Evolutionary conservation across 2,888 invertebrate genomes (phyloP), one percentile per base, ranked within the genome.

Genomic region (Eulithis testata): DNA sequence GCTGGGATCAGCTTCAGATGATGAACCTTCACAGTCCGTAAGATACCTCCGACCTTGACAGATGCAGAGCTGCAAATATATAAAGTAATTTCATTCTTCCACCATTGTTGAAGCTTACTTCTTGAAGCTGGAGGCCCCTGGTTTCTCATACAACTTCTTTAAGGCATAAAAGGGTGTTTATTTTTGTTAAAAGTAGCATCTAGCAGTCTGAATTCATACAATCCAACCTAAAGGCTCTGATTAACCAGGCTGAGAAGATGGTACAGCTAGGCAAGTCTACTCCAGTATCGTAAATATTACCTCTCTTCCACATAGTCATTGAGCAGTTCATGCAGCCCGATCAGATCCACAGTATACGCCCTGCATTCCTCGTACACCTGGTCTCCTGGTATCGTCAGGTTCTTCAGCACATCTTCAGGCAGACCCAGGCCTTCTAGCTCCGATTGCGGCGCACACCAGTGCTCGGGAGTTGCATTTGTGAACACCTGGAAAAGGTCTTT

Each of bases 401-500:
- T 89, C 54, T 94, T 92, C 7, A 94, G 81, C 66, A 94, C 82
- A 1, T 90, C 91, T 14, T 92, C 84, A 60, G 92, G 89, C 61
- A 95, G 82, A 40, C 89, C 83, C 60, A 91, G 81, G 53, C 86
- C 84, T 49, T 93, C 88, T 51, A 95, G 80, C 73, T 94, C 94
- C 31, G 94, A 92, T 7, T 92, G 90, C 1, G 95, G 91, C 0
- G 93, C 89, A 76, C 96, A 96, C 94, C 95, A 95, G 77, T 95
- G 95, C 37, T 94, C 94, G 14, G 96, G 96, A 11, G 94, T 94
- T n/a, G 95, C 95, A 68, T 95, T 95, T 66, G 95, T 94, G 82
- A 96, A 96, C 53, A 95, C 95, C 94, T 95, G 81, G 3, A 82
- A 12, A 9, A 40, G 9, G 2, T 8, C 40, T 8, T 40, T 40